Evolutionary conservation across 2,888 invertebrate genomes (phyloP), one percentile per base, ranked within the genome.

Genomic region (Choreutis nemorana): DNA sequence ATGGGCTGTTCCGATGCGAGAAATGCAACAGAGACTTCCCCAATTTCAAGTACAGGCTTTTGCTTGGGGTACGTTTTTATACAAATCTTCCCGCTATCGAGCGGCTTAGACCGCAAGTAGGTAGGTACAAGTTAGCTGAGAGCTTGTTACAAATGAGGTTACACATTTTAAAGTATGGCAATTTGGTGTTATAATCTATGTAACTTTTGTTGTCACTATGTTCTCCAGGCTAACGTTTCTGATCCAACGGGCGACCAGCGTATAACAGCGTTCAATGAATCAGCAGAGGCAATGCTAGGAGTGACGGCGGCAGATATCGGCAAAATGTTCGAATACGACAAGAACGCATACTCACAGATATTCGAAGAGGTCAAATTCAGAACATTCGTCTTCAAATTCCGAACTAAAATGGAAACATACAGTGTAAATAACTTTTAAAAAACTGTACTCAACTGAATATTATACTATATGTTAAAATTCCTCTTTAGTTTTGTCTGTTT

Each of bases 1-100:
- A 94, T 50, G 94, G 93, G 0, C 81, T 87, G 55, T 98, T 86
- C 67, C 82, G 94, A 29, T 99, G 99, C 65, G 98, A 98, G 62
- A 98, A 98, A 65, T 99, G 99, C 61, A 86, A 88, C 50, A 81
- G 85, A 30, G 92, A 93, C 40, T 91, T 83, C 56, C 87, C 90
- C 1, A 89, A 89, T 44, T 97, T 87, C 63, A 93, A 92, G 52
- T 94, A 93, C 71, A 83, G 97, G 23, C 72, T 96, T 39, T 75
- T 98, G 30, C 63, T 92, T 13, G 83, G 82, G 50, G 94, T 94
- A 64, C 85, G 87, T 83, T 23, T 8, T 25, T 8, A 25, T 35
- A 31, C 5, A 12, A 3, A 8, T 25, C 2, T 2, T n/a, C 14
- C 7, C 13, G 1, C 14, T 3, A 8, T 11, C n/a, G n/a, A n/a